Evolutionary conservation across 2,113 vertebrate genomes (phyloP).

Genomic region (Sisor rabdophorus): DNA sequence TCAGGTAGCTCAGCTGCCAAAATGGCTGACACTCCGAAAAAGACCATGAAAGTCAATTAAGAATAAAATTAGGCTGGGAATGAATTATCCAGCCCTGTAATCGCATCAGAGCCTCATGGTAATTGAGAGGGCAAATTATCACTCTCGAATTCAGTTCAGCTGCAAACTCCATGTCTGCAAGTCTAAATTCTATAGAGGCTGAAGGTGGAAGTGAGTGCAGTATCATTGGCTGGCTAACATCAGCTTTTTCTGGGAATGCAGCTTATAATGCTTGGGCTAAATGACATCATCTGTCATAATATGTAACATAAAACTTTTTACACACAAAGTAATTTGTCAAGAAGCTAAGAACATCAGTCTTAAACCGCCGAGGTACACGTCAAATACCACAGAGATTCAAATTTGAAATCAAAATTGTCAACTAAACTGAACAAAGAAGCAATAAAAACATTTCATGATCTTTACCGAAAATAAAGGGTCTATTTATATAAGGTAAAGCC

Average conservation of each 20-base stretch:
- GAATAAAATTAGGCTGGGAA: slow-evolving; percentile 48
- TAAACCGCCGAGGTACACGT: neutral
- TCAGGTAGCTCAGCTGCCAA: slow-evolving; percentile 35
- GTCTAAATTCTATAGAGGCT: slow-evolving; percentile 15
- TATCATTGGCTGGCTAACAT: neutral
- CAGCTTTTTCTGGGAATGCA: neutral
- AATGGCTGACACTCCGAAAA: slow-evolving; percentile 39
- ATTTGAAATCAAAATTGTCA: neutral
- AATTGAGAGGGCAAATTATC: slow-evolving; percentile 49
- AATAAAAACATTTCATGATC: slow-evolving; percentile 4
- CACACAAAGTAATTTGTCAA: neutral
- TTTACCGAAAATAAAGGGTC: slow-evolving; percentile 1
- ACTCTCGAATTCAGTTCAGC: slow-evolving; percentile 44
- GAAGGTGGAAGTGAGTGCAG: slow-evolving; percentile 35
- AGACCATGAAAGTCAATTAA: slow-evolving; percentile 52
- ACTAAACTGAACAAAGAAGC: slow-evolving; percentile 4
- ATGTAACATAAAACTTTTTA: neutral
- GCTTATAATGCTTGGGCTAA: neutral
- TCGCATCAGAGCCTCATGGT: slow-evolving; percentile 50
- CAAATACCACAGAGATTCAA: neutral
- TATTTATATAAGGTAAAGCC: neutral
- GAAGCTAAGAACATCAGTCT: neutral
- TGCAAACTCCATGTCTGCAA: slow-evolving; percentile 21
- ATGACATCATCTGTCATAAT: neutral
- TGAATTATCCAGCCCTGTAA: slow-evolving; percentile 50